These are phyloP conservation scores for Bombyx mandarina DNA, from an alignment of 1,140 invertebrate genomes.

Conservation along the genomic window DNA sequence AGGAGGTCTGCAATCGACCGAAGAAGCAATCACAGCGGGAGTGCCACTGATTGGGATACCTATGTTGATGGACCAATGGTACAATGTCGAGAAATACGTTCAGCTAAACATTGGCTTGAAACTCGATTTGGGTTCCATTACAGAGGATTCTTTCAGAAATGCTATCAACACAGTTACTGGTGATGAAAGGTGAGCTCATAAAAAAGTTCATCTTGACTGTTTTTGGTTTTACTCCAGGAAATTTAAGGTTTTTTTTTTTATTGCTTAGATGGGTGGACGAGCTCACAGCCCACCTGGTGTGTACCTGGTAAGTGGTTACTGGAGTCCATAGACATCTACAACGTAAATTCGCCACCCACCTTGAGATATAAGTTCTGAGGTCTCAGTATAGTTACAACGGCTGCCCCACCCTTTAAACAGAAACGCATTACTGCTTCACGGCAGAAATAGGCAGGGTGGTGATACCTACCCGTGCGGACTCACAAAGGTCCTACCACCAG, in stretches of 20 bases:
- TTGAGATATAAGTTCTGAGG: too few relatives aligned
- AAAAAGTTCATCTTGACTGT: not conserved
- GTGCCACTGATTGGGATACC: constrained; percentile 70
- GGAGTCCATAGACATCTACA: not conserved
- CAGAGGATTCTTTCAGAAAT: constrained; percentile 16
- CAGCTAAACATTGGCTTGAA: constrained; percentile 22
- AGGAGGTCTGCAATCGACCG: constrained; percentile 72
- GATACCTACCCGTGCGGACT: too few relatives aligned
- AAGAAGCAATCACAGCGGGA: constrained; percentile 70
- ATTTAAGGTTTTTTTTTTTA: not conserved
- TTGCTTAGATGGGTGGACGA: not conserved
- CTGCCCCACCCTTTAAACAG: too few relatives aligned
- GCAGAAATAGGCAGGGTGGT: too few relatives aligned
- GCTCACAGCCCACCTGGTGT: not conserved
- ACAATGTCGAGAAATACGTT: constrained; percentile 31
- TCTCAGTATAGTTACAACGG: too few relatives aligned
- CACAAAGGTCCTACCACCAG: too few relatives aligned
- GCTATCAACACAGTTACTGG: constrained; percentile 19
- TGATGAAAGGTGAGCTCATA: constrained; percentile 17
- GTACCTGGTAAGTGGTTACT: constrained; percentile 2
- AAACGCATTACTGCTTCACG: too few relatives aligned
- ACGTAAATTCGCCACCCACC: too few relatives aligned
- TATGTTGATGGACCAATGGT: constrained; percentile 35
- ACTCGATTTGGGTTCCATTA: constrained; percentile 22
- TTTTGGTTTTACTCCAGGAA: too few relatives aligned